Conservation (phyloP, 2,888 invertebrate genomes). For the Pheosia tremula region DNA sequence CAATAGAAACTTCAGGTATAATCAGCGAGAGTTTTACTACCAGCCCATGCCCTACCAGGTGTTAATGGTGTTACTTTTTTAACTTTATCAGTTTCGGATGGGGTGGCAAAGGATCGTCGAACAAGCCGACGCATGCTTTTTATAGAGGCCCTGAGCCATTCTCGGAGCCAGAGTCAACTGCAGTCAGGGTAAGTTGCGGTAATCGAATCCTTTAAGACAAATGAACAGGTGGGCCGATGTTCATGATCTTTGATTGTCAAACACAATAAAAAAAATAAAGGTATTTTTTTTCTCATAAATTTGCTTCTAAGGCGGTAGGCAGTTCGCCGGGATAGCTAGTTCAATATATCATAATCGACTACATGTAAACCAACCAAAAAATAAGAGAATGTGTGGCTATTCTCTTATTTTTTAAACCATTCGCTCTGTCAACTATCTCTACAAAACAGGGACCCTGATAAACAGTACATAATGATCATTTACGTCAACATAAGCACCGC, state of each 20-base stretch:
- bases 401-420: not conserved
- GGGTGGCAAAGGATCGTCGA: constrained; percentile 71
- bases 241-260: no score
- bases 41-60: not conserved
- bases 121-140: constrained; percentile 56
- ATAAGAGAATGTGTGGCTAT: no score
- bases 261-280: no score
- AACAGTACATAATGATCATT: constrained; percentile 5
- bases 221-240: no score
- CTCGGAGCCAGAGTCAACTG: constrained; percentile 71
- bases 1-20: constrained; percentile 92
- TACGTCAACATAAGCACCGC: constrained; percentile 38
- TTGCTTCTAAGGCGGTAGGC: no score
- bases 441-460: not conserved
- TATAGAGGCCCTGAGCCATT: constrained; percentile 66
- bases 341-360: no score
- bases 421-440: not conserved
- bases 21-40: not conserved
- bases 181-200: constrained; percentile 56
- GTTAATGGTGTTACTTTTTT: not conserved
- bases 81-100: constrained; percentile 56
- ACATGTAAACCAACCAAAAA: no score
- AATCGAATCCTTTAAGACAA: no score
- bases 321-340: no score
- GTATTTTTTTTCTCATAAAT: no score